Percentiles rank a stretch among this genome's conserved stretches.
Evolutionary conservation across 1,140 invertebrate genomes (phyloP).

Genomic region (Nymphalis io): DNA sequence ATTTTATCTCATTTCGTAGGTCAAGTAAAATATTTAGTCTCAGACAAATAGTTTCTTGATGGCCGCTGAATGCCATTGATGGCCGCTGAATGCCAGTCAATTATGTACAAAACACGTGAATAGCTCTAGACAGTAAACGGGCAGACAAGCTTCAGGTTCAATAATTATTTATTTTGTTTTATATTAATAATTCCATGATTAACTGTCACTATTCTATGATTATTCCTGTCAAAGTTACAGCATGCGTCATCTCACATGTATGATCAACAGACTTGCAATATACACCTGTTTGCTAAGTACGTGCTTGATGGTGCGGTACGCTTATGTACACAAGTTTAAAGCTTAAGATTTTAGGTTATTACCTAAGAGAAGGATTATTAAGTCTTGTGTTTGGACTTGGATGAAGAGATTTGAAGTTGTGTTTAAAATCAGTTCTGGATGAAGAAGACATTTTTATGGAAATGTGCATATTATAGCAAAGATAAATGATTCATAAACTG

Average conservation of each 20-base stretch:
- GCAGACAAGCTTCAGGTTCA: background rate
- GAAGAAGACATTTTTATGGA: too few relatives aligned
- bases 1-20: too few relatives aligned
- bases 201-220: slow-evolving; percentile 19
- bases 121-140: background rate
- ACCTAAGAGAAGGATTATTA: too few relatives aligned
- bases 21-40: too few relatives aligned
- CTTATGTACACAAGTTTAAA: slow-evolving; percentile 31
- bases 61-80: background rate
- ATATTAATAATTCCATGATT: background rate
- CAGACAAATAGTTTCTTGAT: background rate
- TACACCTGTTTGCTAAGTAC: slow-evolving; percentile 43
- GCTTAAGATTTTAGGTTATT: background rate
- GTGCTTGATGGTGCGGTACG: slow-evolving; percentile 51
- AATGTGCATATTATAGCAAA: too few relatives aligned
- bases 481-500: too few relatives aligned
- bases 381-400: too few relatives aligned
- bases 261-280: slow-evolving; percentile 46
- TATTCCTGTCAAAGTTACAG: slow-evolving; percentile 21
- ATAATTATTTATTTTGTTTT: background rate
- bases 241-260: slow-evolving; percentile 41
- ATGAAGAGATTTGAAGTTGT: too few relatives aligned
- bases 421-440: too few relatives aligned
- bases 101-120: background rate
- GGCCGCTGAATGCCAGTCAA: background rate